Conservation (phyloP, 2,888 invertebrate species). For the Podotricha telesiphe region DNA sequence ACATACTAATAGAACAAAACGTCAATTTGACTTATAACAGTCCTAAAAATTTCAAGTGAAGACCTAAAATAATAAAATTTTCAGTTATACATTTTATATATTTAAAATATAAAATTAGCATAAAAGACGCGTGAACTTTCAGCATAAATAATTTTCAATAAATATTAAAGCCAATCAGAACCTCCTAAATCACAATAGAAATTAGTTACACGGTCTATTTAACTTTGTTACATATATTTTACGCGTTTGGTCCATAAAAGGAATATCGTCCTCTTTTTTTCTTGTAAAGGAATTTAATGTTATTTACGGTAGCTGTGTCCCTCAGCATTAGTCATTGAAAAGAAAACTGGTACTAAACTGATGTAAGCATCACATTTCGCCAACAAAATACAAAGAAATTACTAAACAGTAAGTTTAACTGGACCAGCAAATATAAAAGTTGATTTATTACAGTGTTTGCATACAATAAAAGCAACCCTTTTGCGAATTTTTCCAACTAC, state of each 20-base stretch:
- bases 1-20: too few species aligned
- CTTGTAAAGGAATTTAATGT: not conserved
- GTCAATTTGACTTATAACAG: too few species aligned
- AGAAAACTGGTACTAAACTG: not conserved
- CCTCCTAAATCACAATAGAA: too few species aligned
- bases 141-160: too few species aligned
- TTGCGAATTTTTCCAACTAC: slow-evolving; percentile 68
- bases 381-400: slow-evolving; percentile 23
- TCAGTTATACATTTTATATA: too few species aligned
- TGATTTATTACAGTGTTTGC: slow-evolving; percentile 49
- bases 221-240: not conserved
- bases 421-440: slow-evolving; percentile 36
- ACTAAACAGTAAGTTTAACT: slow-evolving; percentile 30
- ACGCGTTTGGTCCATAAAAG: not conserved
- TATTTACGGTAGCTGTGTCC: slow-evolving; percentile 9
- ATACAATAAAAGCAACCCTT: slow-evolving; percentile 54
- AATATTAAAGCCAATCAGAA: too few species aligned
- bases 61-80: too few species aligned
- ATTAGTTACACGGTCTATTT: not conserved
- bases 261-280: not conserved
- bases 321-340: slow-evolving; percentile 4
- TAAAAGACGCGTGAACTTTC: too few species aligned
- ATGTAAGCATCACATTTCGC: slow-evolving; percentile 6
- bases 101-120: too few species aligned
- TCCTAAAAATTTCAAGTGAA: too few species aligned